phyloP scores from a whole-genome alignment of 2,113 vertebrate species.

The Eurystomus gularis region DNA sequence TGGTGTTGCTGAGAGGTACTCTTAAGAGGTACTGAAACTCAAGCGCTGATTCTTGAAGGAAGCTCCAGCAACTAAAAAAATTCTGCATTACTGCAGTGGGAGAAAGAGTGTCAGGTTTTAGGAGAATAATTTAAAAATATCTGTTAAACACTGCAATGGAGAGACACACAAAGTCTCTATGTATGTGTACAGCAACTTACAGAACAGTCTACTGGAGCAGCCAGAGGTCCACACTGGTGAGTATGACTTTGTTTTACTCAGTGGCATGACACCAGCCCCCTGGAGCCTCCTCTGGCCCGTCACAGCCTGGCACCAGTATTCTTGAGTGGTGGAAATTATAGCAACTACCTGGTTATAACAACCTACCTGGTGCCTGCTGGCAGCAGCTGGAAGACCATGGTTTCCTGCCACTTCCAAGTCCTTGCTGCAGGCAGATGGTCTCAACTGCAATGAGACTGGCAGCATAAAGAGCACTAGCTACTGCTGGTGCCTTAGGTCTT shows the following conservation, averaged over 20 bases:
- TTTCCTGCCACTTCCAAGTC: background rate
- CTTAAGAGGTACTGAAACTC: background rate
- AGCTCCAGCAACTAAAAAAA: background rate
- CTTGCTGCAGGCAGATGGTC: background rate
- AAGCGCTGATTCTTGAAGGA: background rate
- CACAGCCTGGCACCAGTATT: rapidly evolving
- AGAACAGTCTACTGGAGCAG: too few species aligned
- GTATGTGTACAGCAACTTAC: background rate
- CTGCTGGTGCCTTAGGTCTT: background rate
- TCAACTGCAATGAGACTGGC: background rate
- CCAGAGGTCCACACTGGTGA: rapidly evolving
- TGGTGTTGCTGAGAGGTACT: too few species aligned
- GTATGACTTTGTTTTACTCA: too few species aligned
- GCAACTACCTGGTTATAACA: too few species aligned
- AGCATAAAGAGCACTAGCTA: background rate
- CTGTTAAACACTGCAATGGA: too few species aligned
- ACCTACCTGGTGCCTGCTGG: too few species aligned
- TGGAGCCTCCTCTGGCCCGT: background rate
- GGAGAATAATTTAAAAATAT: background rate
- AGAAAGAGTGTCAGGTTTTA: background rate
- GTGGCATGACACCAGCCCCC: rapidly evolving
- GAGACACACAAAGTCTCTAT: background rate
- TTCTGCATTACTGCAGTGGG: too few species aligned
- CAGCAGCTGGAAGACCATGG: too few species aligned
- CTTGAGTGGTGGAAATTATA: background rate